Evolutionary conservation across 2,888 invertebrate species (phyloP).

Genomic region (Serripes groenlandicus): DNA sequence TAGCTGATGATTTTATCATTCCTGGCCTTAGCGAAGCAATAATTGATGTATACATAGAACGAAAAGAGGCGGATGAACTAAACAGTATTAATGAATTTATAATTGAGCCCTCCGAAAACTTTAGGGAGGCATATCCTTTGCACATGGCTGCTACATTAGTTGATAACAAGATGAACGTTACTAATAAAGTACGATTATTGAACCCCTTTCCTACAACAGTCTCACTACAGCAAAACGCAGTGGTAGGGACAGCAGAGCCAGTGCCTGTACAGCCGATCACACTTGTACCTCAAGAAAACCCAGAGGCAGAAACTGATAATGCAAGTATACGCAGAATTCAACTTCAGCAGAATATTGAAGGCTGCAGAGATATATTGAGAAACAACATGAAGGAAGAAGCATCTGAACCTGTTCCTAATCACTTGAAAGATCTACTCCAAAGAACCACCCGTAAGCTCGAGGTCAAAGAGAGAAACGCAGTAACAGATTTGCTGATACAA

Average conservation of each 20-base stretch:
- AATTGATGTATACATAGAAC: slow-evolving; percentile 44
- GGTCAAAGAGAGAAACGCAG: background rate
- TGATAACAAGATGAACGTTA: slow-evolving; percentile 24
- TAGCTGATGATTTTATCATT: slow-evolving; percentile 30
- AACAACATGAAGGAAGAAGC: background rate
- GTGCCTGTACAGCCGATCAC: background rate
- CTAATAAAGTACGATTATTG: slow-evolving; percentile 28
- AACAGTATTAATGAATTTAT: too few relatives aligned
- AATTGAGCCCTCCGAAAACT: too few relatives aligned
- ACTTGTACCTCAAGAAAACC: slow-evolving; percentile 2
- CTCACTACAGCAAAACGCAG: slow-evolving; percentile 29
- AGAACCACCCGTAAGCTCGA: too few relatives aligned
- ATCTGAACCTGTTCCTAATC: background rate
- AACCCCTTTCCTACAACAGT: slow-evolving; percentile 30
- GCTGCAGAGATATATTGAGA: background rate
- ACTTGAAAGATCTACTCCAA: background rate
- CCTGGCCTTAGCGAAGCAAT: slow-evolving; percentile 32
- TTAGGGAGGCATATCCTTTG: slow-evolving; percentile 22
- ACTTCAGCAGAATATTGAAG: background rate
- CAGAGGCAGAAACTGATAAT: slow-evolving; percentile 7
- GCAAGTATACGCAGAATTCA: slow-evolving; percentile 13
- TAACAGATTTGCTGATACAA: slow-evolving; percentile 34
- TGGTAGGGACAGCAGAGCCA: slow-evolving; percentile 31
- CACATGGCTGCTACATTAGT: slow-evolving; percentile 40
- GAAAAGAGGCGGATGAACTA: slow-evolving; percentile 39